Conservation (phyloP, 1,140 invertebrate species). For the Trichoplusia ni region DNA sequence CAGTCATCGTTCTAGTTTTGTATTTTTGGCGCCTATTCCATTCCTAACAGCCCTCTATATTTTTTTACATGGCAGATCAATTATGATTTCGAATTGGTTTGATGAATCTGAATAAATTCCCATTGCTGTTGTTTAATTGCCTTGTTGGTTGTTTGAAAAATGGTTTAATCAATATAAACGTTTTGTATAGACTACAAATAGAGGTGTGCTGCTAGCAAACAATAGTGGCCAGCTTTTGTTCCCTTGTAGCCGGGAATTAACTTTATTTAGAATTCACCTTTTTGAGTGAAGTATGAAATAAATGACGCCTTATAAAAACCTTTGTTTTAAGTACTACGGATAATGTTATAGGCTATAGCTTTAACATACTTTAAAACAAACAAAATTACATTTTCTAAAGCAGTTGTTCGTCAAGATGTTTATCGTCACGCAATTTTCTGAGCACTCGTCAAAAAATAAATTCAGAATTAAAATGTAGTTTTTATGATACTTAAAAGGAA, state of each 20-base stretch:
- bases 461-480: not conserved
- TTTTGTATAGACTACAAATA: constrained; percentile 37
- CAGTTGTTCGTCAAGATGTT: not conserved
- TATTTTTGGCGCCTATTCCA: constrained; percentile 78
- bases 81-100: constrained; percentile 80
- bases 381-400: not conserved
- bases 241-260: constrained; percentile 1
- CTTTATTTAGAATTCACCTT: not conserved
- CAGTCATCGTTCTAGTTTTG: constrained; percentile 79
- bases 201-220: constrained; percentile 42
- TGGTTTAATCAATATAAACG: constrained; percentile 63
- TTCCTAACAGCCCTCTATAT: constrained; percentile 75
- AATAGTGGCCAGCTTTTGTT: constrained; percentile 30
- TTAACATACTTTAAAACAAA: not conserved
- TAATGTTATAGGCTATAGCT: not conserved
- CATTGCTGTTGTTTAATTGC: constrained; percentile 77
- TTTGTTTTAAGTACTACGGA: not conserved
- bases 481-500: constrained; percentile 2
- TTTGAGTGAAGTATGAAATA: not conserved
- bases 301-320: not conserved
- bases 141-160: constrained; percentile 74
- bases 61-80: constrained; percentile 79
- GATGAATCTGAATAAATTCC: constrained; percentile 80
- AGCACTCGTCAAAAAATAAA: constrained; percentile 5
- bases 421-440: constrained; percentile 7